phyloP scores from a whole-genome alignment of 2,113 vertebrate genomes.

The Meleagris gallopavo region DNA sequence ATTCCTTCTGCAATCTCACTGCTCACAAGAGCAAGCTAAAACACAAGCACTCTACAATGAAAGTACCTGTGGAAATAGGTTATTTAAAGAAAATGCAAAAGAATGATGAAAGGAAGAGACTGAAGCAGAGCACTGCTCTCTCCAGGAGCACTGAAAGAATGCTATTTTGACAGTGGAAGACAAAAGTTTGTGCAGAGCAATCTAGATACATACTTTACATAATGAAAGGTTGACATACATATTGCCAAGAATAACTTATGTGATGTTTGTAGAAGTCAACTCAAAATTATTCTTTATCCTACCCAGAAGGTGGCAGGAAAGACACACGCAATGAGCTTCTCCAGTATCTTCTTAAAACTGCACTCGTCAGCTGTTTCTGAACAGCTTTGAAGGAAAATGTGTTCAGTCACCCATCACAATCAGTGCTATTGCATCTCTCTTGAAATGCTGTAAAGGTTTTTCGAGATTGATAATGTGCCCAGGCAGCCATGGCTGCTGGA shows the following conservation, averaged over 20 bases:
- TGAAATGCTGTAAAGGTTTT: not conserved
- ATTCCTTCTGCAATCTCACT: not conserved
- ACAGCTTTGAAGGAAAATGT: conserved; percentile 15
- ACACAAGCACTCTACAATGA: not conserved
- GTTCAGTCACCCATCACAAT: not conserved
- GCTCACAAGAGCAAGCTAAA: not conserved
- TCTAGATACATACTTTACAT: not conserved
- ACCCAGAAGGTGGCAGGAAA: conserved; percentile 84
- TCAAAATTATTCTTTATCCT: not conserved
- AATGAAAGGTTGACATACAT: accelerated
- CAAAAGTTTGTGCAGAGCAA: not conserved
- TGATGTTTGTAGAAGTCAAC: not conserved
- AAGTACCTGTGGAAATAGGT: not conserved
- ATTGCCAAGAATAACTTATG: not conserved
- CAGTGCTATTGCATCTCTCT: not conserved
- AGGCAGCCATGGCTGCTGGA: not conserved
- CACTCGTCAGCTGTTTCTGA: not conserved
- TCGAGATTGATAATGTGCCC: not conserved
- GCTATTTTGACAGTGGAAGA: not conserved
- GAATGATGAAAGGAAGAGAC: not conserved
- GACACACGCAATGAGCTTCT: not conserved
- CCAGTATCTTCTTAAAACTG: not conserved
- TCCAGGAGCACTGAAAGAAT: not conserved
- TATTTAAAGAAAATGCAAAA: not conserved
- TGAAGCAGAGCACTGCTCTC: not conserved